Base-by-base conservation (phyloP, 2,797 vertebrate species). In the Melanogrammus aeglefinus region DNA sequence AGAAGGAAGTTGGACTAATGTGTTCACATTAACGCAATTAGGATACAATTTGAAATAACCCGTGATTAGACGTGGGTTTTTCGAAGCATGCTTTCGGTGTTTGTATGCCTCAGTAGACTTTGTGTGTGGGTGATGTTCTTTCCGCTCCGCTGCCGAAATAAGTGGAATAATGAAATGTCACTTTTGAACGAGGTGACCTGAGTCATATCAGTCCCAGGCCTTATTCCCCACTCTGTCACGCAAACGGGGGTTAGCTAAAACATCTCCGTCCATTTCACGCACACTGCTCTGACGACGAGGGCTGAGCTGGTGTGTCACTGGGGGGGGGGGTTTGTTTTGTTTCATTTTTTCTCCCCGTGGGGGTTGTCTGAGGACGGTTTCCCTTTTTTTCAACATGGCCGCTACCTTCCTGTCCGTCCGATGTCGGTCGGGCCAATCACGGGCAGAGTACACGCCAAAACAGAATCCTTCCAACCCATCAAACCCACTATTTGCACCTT, bases 351-450 rank as follows among this genome's bases (percentile, higher is more conserved):
- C 41, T 13, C 41, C 44, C 44, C 51, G 1, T 5, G 51, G 51
- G 51, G 21, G 51, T 7, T 6, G 21, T 21, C 18, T 57, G 51
- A 57, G 51, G 18, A n/a, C 51, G 13, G 5, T 57, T 57, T 57
- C 18, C 51, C 51, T 21, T 57, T 57, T 57, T 57, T 18, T 4
- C 51, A 4, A 57, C 18, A 8, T 6, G 57, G 57, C n/a, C 57
- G n/a, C 57, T 66, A 66, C 57, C 57, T 66, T 27, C n/a, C n/a
- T 27, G 57, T 66, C 57, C n/a, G 57, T 66, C 57, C n/a, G 57
- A 66, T 27, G 57, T 66, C 1, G 6, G 57, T 66, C 9, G 21
- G 57, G n/a, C 57, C 57, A 66, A 66, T 66, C 57, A 66, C 6
- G 10, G n/a, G 51, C 13, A 14, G 44, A 16, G 16, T 10, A n/a